Evolutionary conservation across 2,888 invertebrate genomes (phyloP), one percentile per base, ranked within the genome.

Genomic region (Keiferia lycopersicella): DNA sequence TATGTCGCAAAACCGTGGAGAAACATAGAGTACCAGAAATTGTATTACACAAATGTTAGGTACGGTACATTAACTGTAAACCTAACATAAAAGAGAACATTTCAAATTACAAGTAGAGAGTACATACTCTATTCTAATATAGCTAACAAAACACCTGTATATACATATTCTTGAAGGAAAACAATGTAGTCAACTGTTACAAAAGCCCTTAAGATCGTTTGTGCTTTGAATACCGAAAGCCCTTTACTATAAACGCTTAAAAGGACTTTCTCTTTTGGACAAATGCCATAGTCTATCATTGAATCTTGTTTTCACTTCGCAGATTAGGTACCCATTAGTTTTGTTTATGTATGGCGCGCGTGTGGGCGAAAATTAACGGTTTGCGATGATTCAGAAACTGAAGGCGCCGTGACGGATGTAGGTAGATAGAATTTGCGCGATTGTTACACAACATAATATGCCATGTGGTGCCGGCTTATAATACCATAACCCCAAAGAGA

Each of bases 141-240:
- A 62, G 62, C 64, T 62, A 26, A 11, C 10, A 26, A 16, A n/a
- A 34, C 30, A 56, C 30, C 30, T 26, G n/a, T 41, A 56, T 16
- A 10, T 30, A 56, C n/a, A n/a, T n/a, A n/a, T n/a, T 56, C 51
- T 16, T 51, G 16, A 53, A 34, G 30, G 18, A 18, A 50, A 3
- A 50, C 50, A 53, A 30, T 53, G 34, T 10, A 56, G 10, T 4
- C 10, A 34, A 34, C 34, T 7, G 6, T 34, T 34, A 56, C 56
- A 34, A 53, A 53, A 53, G 51, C 51, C 51, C 51, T 53, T 53
- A 2, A 2, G 51, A 53, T 45, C 45, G 45, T 45, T 45, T 45
- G 16, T n/a, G 45, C 45, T 7, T 34, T 34, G 8, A 45, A 45
- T 45, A 41, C 41, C 14, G 14, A 41, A 41, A 41, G 45, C n/a